Evolutionary conservation across 2,888 invertebrate genomes (phyloP), one percentile per base, ranked within the genome.

Genomic region (Zele albiditarsus): DNA sequence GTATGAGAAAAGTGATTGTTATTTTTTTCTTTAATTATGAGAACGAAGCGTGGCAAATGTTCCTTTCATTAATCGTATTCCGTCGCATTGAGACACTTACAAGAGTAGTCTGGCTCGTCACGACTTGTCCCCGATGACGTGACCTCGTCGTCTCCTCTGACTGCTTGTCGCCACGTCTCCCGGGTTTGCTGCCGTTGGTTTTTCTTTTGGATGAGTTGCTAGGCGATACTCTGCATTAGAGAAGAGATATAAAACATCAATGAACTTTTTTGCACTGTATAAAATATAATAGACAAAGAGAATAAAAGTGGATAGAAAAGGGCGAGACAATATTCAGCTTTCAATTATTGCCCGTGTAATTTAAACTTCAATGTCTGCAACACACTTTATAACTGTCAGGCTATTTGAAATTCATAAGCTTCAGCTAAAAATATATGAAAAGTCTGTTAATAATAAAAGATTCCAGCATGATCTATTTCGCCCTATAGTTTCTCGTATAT

Each of bases 91-190:
- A 67, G 46, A 76, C 82, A 91, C 93, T 92, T 90, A 95, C 95
- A 91, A 95, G 92, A 84, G 95, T 95, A 74, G 95, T 95, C 90
- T 95, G 94, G 63, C 94, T 94, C 78, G 94, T 94, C 80, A 93
- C 93, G 49, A 83, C 84, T 63, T 85, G 84, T 69, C 84, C 87
- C 62, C 70, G 65, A 74, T 74, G 63, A 74, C 68, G 65, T 42
- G 65, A 57, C 10, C 74, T 71, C 25, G 57, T 65, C 49, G 75
- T 92, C 92, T 76, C 72, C 25, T 73, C 73, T 38, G 57, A 46
- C 42, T 73, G 68, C 73, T 73, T 73, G 31, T 73, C 72, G 49
- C 68, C 53, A 57, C 70, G 49, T 62, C 76, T 53, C 49, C 66
- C 67, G 60, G 49, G 74, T 72, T 72, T 78, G 74, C 76, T 77